phyloP scores from a whole-genome alignment of 2,113 vertebrate genomes.

The Gorilla gorilla region DNA sequence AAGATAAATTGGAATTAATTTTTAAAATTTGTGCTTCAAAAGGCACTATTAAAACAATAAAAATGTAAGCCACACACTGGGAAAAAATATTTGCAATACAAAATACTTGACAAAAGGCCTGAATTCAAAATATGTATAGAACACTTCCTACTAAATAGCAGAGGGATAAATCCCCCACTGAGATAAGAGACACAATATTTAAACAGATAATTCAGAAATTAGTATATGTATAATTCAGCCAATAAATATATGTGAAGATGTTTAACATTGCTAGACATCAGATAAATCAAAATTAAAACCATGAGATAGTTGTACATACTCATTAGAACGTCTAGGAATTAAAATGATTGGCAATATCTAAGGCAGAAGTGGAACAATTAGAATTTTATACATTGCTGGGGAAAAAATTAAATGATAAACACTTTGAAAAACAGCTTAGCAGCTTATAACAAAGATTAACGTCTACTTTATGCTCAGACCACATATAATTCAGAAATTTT shows the following conservation, averaged over 20 bases:
- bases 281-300: not conserved
- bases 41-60: not conserved
- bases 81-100: not conserved
- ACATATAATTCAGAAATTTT: not conserved
- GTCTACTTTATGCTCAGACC: not conserved
- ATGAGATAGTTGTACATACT: not conserved
- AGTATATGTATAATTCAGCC: not conserved
- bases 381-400: not conserved
- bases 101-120: not conserved
- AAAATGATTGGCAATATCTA: not conserved
- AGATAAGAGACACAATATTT: not conserved
- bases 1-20: not conserved
- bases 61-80: not conserved
- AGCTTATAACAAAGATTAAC: not conserved
- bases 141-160: not conserved
- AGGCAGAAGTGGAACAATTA: not conserved
- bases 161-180: not conserved
- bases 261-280: not conserved
- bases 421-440: not conserved
- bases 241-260: not conserved
- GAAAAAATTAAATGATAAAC: not conserved
- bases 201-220: not conserved
- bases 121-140: not conserved
- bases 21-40: not conserved
- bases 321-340: not conserved